These are phyloP conservation scores for Cerceris ruficornis DNA, from an alignment of 2,888 invertebrate species.

Conservation along the genomic window DNA sequence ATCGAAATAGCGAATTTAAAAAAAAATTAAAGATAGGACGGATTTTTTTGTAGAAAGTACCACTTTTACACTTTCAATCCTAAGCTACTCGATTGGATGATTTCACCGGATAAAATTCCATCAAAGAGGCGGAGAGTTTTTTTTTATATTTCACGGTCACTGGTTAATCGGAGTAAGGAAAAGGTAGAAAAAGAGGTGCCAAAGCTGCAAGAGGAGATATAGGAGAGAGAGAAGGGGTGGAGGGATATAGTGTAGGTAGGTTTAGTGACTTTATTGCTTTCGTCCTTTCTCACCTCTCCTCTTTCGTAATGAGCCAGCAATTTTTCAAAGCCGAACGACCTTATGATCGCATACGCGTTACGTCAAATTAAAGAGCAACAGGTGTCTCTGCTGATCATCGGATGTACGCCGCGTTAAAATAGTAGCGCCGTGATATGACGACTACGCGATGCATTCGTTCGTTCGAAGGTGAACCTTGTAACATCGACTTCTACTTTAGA, in stretches of 20 bases:
- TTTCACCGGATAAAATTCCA: neutral
- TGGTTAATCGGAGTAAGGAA: neutral
- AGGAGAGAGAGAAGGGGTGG: neutral
- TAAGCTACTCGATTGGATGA: neutral
- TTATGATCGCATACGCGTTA: constrained; percentile 69
- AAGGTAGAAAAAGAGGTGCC: neutral
- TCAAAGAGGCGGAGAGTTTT: neutral
- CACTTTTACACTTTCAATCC: too few species aligned
- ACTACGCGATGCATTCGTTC: constrained; percentile 37
- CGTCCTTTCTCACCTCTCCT: constrained; percentile 37
- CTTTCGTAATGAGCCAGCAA: constrained; percentile 57
- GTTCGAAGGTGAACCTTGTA: constrained; percentile 25
- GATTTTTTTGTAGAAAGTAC: too few species aligned
- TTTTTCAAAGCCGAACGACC: constrained; percentile 65
- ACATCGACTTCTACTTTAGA: neutral
- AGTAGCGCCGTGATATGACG: constrained; percentile 58
- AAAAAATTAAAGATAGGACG: too few species aligned
- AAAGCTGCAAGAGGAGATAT: neutral
- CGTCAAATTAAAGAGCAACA: constrained; percentile 78
- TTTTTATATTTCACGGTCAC: neutral
- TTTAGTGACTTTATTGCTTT: constrained; percentile 47
- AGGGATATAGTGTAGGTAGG: constrained; percentile 4
- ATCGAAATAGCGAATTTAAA: too few species aligned
- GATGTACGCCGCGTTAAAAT: constrained; percentile 67
- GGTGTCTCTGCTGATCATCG: constrained; percentile 73